phyloP scores from a whole-genome alignment of 2,888 invertebrate genomes.

The Marronus borbonicus region DNA sequence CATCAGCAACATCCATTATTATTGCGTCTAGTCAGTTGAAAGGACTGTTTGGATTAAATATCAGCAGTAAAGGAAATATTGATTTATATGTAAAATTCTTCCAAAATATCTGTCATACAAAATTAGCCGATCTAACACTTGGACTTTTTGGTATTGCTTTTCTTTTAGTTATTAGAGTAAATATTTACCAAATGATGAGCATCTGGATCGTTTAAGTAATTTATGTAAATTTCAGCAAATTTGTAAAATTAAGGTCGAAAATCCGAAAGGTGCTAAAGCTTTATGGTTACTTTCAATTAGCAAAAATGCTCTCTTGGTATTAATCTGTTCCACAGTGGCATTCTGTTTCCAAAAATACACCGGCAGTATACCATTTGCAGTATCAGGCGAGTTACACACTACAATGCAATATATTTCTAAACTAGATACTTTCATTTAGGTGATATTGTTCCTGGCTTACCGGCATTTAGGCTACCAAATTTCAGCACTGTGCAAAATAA shows the following conservation, averaged over 20 bases:
- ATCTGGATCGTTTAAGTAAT: neutral
- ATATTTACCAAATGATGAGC: conserved; percentile 56
- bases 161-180: conserved; percentile 80
- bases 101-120: conserved; percentile 71
- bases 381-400: conserved; percentile 43
- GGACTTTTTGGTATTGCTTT: conserved; percentile 78
- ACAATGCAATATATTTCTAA: neutral
- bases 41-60: conserved; percentile 80
- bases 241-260: conserved; percentile 73
- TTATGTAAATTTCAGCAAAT: conserved; percentile 73
- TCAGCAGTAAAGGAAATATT: conserved; percentile 78
- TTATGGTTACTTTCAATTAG: conserved; percentile 85
- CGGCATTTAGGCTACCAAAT: conserved; percentile 78
- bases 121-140: conserved; percentile 77
- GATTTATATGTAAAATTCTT: conserved; percentile 74
- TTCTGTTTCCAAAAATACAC: conserved; percentile 62
- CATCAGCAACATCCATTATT: conserved; percentile 86
- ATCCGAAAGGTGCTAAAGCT: conserved; percentile 71
- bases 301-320: conserved; percentile 85
- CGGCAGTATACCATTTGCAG: conserved; percentile 75
- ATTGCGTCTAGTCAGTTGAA: conserved; percentile 84
- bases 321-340: conserved; percentile 76
- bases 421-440: conserved; percentile 68
- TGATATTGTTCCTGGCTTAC: conserved; percentile 80
- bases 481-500: conserved; percentile 77